Base-by-base conservation (phyloP, 2,113 vertebrate species). In the Ceyx melanurus region DNA sequence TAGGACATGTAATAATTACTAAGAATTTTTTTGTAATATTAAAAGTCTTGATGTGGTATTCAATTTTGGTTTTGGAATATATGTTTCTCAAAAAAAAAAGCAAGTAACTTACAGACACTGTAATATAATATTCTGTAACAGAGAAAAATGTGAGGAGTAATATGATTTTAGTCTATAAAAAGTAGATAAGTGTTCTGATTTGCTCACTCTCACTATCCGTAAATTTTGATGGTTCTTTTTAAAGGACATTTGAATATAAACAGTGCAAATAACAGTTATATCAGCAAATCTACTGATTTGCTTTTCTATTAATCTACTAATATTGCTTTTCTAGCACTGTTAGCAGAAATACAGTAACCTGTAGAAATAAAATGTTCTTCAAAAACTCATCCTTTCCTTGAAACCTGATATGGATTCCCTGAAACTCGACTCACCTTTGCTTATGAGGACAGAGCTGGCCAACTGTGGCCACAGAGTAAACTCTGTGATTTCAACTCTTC, bases 241-340 rank as follows among this genome's bases (percentile, higher is more conserved):
- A 81, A 95, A 94, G 80, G 79, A 77, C 94, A 97, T 97, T 98
- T 97, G 97, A 97, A 98, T 97, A 97, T 96, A 97, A 98, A 97
- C 96, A 97, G 96, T 92, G 95, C 62, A 97, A 97, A 94, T 97
- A 96, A 92, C 90, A 93, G 96, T 97, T 97, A 90, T 84, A 96
- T 97, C 97, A 97, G 97, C 97, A 96, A 91, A 96, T 96, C 95
- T 97, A 77, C 71, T 92, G 21, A 23, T 50, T 50, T 50, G 48
- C 22, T 93, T 77, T 91, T 87, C 61, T 88, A 80, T 92, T 82
- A 74, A 75, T 50, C 48, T 23, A 50, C 48, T 94, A 97, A 78
- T 42, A 73, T 89, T 66, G 50, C 20, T 83, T 93, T 94, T 86
- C 37, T 61, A 93, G 88, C 91, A 85, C 35, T 85, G 88, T 76